Base-by-base conservation (phyloP, 2,113 vertebrate genomes). In the Erythrocercus mccallii region DNA sequence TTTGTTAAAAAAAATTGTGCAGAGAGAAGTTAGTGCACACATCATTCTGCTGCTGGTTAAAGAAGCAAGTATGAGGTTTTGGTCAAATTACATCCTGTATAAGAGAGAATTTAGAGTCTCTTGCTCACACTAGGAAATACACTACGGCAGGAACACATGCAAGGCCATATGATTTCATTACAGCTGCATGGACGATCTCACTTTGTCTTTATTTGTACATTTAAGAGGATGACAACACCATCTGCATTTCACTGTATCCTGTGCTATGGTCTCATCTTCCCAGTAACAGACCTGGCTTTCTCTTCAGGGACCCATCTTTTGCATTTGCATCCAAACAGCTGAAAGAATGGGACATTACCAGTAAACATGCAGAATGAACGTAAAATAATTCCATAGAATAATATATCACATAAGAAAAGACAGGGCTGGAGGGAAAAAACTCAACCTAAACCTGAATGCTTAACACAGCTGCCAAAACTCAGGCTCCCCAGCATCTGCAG, bases 401-500 rank as follows among this genome's bases (percentile, higher is more conserved):
- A 94, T 88, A 88, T 73, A 95, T 94, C 90, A 95, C 48, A 50
- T 25, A 92, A 76, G 71, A 73, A 97, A 88, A 95, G 82, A 93
- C 80, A 88, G 44, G 48, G 60, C 90, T 96, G 64, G 57, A 92
- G 37, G 71, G 4, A 18, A 45, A 82, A 86, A 61, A 28, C 1
- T 20, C 64, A 48, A 22, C 33, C 23, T 51, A 62, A 68, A 89
- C 64, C 72, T 30, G 23, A 96, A 92, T 90, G 73, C 65, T 92
- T 90, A 88, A 86, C 88, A 94, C 94, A 97, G 94, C 95, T 97
- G 96, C 93, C 92, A 93, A 90, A 92, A 83, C 88, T 95, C 88
- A 88, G 85, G 72, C 93, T 95, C 57, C 81, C n/a, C n/a, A 90
- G 93, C 95, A 96, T 96, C 95, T 97, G 95, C 88, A 94, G 93